Base-by-base conservation (phyloP, 2,797 vertebrate genomes). In the Podarcis siculus region DNA sequence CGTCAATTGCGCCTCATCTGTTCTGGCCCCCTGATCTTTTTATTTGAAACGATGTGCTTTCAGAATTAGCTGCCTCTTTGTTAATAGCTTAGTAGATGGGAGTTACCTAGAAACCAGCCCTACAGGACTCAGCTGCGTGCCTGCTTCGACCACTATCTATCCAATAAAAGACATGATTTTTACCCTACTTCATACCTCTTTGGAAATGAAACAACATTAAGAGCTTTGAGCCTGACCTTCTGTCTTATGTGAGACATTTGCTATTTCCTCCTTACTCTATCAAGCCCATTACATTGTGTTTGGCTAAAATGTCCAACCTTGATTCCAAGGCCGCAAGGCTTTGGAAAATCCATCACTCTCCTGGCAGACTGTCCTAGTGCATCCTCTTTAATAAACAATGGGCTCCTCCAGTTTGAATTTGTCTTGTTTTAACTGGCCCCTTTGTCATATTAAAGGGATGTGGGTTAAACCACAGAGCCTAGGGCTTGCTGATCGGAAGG, bases 301-400 rank as follows among this genome's bases (percentile, higher is more conserved):
- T 89, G 69, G 58, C 69, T 81, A 75, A 66, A 85, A 75, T 45
- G 58, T n/a, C 37, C 83, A 85, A 32, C 87, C 83, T 85, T 81
- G 69, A 81, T 75, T 85, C 83, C 83, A 81, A 89, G 87, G 55
- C 77, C n/a, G 8, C 30, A 80, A 35, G 71, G 37, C 4, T 8
- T 55, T 81, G 78, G 77, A 85, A 81, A 81, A 89, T 81, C 39
- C 78, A 81, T 89, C 69, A 82, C 55, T 75, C 49, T 30, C 69
- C 81, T 85, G 87, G 83, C 83, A 89, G 39, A 23, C 42, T 19
- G 61, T 77, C 67, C n/a, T 21, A 30, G 23, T 75, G 75, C 67
- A 30, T 79, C 71, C 69, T 64, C 69, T 30, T n/a, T 49, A 67
- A 64, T 49, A 66, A 89, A 89, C 77, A 85, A 45, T 75, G 69